Conservation (phyloP, 2,888 invertebrate genomes). For the Plebejus argus region DNA sequence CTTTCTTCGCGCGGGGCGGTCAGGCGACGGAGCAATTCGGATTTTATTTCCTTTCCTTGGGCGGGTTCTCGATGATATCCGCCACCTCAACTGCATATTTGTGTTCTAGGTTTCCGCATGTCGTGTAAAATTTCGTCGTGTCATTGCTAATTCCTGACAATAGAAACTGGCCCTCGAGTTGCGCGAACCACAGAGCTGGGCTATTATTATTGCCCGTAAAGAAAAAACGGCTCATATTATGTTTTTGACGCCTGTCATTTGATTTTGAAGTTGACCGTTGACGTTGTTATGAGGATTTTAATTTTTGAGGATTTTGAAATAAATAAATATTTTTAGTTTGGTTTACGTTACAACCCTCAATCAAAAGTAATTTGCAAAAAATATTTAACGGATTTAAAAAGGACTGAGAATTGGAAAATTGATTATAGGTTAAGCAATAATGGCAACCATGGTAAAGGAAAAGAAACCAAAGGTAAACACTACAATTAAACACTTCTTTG, state of each 20-base stretch:
- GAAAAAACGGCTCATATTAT: not conserved
- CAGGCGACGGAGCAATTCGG: too few species aligned
- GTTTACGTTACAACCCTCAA: too few species aligned
- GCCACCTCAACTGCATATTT: too few species aligned
- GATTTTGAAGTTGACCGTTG: not conserved
- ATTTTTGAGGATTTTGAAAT: not conserved
- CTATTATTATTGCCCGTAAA: too few species aligned
- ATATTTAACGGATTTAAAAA: not conserved
- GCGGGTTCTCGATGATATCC: too few species aligned
- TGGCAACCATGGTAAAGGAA: slow-evolving; percentile 72
- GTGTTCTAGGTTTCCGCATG: too few species aligned
- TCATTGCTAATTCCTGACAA: too few species aligned
- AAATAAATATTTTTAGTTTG: not conserved
- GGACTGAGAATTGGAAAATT: not conserved
- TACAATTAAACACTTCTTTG: slow-evolving; percentile 34
- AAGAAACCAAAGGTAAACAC: slow-evolving; percentile 60
- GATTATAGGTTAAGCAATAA: slow-evolving; percentile 39
- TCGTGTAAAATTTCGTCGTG: too few species aligned
- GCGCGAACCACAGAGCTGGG: too few species aligned
- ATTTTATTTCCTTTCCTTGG: too few species aligned
- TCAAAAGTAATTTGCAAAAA: not conserved
- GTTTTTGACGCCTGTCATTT: slow-evolving; percentile 2
- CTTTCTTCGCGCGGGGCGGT: too few species aligned
- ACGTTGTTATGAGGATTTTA: not conserved
- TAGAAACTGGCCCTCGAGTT: too few species aligned